phyloP scores from a whole-genome alignment of 2,113 vertebrate species.

The Notechis scutatus region DNA sequence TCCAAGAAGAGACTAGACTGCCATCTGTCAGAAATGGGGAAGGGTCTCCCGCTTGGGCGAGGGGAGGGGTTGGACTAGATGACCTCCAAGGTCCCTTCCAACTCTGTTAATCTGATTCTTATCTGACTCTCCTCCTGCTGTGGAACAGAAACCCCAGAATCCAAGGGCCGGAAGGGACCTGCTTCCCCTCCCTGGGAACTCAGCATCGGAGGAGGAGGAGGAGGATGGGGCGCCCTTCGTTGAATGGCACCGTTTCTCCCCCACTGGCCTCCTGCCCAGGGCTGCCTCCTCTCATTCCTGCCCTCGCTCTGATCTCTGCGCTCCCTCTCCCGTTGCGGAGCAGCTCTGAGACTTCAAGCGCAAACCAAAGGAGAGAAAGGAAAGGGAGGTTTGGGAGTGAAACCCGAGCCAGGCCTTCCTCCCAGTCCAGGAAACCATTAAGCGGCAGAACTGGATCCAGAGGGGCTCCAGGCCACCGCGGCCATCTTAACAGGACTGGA shows the following conservation, averaged over 20 bases:
- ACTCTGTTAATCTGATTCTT: too few species aligned
- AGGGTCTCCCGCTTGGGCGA: too few species aligned
- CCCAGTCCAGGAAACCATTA: neutral
- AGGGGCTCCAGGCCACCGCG: neutral
- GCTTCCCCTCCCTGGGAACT: too few species aligned
- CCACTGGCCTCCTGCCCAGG: neutral
- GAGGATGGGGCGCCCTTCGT: too few species aligned
- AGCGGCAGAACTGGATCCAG: neutral
- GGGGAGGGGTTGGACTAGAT: too few species aligned
- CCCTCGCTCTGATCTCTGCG: too few species aligned
- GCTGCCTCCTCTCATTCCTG: neutral
- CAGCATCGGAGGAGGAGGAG: neutral
- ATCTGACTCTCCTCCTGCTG: neutral
- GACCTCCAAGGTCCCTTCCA: too few species aligned
- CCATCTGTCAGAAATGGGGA: too few species aligned
- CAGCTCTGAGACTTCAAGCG: neutral
- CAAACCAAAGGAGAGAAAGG: neutral
- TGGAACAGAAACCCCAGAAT: too few species aligned
- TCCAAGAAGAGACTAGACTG: too few species aligned
- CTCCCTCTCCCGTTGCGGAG: neutral
- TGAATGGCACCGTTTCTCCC: neutral
- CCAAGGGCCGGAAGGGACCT: too few species aligned
- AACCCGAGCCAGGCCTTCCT: neutral
- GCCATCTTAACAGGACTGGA: too few species aligned
- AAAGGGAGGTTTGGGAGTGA: neutral